Base-by-base conservation (phyloP, 1,140 invertebrate genomes). In the Polyergus mexicanus region DNA sequence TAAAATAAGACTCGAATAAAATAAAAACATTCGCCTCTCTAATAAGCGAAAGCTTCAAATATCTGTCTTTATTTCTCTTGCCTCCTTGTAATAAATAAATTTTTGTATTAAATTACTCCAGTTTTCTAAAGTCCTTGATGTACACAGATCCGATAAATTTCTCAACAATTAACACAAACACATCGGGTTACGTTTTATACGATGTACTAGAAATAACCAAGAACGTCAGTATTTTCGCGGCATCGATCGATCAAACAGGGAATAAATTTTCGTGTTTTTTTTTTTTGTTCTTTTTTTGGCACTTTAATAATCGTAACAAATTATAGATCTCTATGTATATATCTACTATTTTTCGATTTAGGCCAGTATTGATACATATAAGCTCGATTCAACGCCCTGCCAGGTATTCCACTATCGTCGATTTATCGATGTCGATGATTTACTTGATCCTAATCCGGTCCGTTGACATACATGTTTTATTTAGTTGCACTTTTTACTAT, bases 281-380 rank as follows among this genome's bases (percentile, higher is more conserved):
- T 41, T 28, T 28, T n/a, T 41, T 32, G 47, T 41, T 28, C 1
- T 13, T 68, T 69, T 19, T 56, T 84, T 86, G 83, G 84, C 83
- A 88, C 77, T 63, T 60, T 8, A 68, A 22, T 60, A 85, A n/a
- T 84, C 28, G 47, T 87, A 86, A 86, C 58, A 86, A 85, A 81
- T 76, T 51, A 87, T 89, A 87, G 60, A 75, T 74, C 77, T 89
- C 54, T 32, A 32, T 32, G 3, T 74, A 60, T 28, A 51, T 51
- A 56, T 81, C 51, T 77, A 19, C 8, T 83, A 74, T 65, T 83
- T 69, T 32, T 32, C 32, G 72, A 69, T 81, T 87, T 89, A 88
- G 88, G 88, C 88, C 88, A 87, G 41, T 87, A n/a, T 87, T 83
- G 56, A 62, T 80, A 72, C 65, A 77, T 75, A 71, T 90, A 90